These are phyloP conservation scores for Carassius gibelio DNA, from an alignment of 2,113 vertebrate genomes.

Conservation along the genomic window DNA sequence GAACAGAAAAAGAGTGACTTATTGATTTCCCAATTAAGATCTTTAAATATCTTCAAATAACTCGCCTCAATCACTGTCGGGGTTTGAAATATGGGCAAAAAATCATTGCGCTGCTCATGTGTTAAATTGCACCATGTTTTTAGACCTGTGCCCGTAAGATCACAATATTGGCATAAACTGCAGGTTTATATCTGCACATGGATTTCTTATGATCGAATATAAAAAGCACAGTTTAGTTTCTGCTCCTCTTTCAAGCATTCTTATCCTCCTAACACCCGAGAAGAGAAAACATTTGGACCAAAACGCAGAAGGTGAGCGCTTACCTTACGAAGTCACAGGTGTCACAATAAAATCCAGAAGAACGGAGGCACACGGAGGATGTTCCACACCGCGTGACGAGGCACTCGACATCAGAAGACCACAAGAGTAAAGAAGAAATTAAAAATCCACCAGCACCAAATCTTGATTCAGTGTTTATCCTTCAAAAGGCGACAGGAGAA, in stretches of 20 bases:
- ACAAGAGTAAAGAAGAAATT: not conserved
- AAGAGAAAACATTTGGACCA: not conserved
- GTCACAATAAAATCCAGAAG: conserved; percentile 31
- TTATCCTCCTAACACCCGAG: too few relatives aligned
- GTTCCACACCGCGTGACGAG: conserved; percentile 15
- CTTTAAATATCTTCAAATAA: conserved; percentile 53
- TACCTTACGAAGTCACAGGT: conserved; percentile 44
- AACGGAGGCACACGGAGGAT: not conserved
- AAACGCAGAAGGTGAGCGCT: not conserved
- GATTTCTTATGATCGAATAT: not conserved
- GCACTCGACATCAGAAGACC: not conserved
- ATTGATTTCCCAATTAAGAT: conserved; percentile 69
- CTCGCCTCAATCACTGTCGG: conserved; percentile 63
- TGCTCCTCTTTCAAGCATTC: not conserved
- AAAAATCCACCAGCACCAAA: conserved; percentile 8
- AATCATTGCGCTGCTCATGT: conserved; percentile 52
- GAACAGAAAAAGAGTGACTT: conserved; percentile 50
- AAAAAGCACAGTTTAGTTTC: not conserved
- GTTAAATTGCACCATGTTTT: conserved; percentile 45
- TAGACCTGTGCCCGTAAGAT: not conserved
- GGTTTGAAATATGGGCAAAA: conserved; percentile 42
- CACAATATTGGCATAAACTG: not conserved
- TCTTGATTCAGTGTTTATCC: not conserved
- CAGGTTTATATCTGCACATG: not conserved
- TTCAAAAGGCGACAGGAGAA: not conserved